Percentiles rank a stretch among this genome's conserved stretches.
Conservation (phyloP, 2,113 vertebrate genomes). For the Hemiprocne comata region DNA sequence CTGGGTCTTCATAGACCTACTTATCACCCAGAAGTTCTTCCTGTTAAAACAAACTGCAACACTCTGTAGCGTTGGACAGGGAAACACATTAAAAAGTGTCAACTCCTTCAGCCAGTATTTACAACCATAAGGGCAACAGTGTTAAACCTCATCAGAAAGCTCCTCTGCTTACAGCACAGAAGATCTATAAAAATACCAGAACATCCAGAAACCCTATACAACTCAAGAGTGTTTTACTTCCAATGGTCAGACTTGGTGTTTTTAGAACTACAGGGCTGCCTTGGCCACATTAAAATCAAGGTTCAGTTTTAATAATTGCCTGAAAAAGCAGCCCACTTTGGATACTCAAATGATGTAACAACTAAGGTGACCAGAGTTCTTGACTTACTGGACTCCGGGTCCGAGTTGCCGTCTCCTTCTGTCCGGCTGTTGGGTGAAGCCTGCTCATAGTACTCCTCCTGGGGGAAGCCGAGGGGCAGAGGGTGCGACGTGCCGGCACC, state of each 20-base stretch:
- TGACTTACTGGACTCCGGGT: constrained; percentile 96
- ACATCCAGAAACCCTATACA: not conserved
- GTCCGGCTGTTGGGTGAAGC: constrained; percentile 92
- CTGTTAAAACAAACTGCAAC: not conserved
- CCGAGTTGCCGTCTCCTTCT: constrained; percentile 96
- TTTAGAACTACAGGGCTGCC: not conserved
- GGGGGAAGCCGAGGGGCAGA: constrained; percentile 88
- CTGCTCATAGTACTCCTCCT: constrained; percentile 92
- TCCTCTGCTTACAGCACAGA: not conserved
- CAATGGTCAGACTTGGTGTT: not conserved
- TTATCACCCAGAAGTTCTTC: not conserved
- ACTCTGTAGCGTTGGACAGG: accelerated
- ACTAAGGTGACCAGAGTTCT: not conserved
- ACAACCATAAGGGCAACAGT: not conserved
- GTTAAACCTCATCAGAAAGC: not conserved
- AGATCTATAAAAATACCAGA: not conserved
- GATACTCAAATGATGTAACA: not conserved
- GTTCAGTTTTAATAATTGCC: accelerated
- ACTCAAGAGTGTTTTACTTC: not conserved
- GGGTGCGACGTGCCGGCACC: constrained; percentile 81
- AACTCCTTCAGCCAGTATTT: not conserved
- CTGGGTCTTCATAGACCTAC: not conserved
- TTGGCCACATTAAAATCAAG: not conserved
- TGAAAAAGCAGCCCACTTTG: not conserved
- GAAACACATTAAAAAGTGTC: not conserved